Percentiles rank a stretch among this genome's conserved stretches.
Evolutionary conservation across 2,797 vertebrate species (phyloP).

Genomic region (Scolopax bukidnonensis): DNA sequence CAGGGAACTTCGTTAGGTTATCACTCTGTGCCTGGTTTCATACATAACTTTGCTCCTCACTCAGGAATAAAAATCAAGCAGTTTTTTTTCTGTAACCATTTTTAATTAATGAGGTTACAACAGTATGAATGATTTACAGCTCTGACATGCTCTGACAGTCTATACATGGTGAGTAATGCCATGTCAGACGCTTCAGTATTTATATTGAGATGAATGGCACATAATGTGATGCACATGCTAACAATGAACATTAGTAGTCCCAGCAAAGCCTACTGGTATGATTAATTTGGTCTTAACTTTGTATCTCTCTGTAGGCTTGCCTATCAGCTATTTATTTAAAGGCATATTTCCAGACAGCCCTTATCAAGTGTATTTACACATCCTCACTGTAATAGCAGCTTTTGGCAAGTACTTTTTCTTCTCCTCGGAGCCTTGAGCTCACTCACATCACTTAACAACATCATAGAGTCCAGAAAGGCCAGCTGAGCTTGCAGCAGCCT

Average conservation of each 20-base stretch:
- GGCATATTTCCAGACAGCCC: neutral
- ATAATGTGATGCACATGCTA: constrained; percentile 64
- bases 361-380: neutral
- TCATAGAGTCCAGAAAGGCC: neutral
- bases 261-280: constrained; percentile 29
- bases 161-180: constrained; percentile 66
- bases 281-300: constrained; percentile 69
- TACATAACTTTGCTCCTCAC: neutral
- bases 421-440: neutral
- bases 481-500: neutral
- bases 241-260: constrained; percentile 63
- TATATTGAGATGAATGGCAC: constrained; percentile 70
- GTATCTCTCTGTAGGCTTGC: constrained; percentile 18
- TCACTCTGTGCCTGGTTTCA: neutral
- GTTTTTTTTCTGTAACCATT: neutral
- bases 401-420: neutral
- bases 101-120: constrained; percentile 56
- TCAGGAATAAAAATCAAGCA: neutral
- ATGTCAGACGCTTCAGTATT: constrained; percentile 59
- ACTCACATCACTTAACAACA: neutral
- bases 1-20: neutral
- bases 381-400: neutral
- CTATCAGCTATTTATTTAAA: constrained; percentile 42
- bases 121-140: constrained; percentile 27
- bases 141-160: constrained; percentile 50